Conservation (phyloP, 1,140 invertebrate species). For the Megalonaias nervosa region DNA sequence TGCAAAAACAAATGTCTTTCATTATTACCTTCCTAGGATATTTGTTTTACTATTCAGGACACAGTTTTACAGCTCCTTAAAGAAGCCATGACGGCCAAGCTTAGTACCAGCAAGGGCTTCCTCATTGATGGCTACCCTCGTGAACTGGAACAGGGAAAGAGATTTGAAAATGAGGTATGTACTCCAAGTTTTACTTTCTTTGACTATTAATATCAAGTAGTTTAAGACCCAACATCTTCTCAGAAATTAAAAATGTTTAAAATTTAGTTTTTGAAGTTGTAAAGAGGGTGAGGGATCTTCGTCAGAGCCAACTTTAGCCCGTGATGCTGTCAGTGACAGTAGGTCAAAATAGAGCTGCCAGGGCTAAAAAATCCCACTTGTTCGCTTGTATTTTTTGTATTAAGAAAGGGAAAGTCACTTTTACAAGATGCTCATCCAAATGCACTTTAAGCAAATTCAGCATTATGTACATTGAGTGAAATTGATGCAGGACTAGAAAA, state of each 20-base stretch:
- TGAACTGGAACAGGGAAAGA: constrained; percentile 86
- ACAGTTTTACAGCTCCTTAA: constrained; percentile 68
- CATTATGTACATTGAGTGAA: not conserved
- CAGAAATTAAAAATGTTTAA: no score
- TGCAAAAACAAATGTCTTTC: constrained; percentile 8
- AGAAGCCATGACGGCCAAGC: constrained; percentile 68
- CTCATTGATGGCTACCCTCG: constrained; percentile 93
- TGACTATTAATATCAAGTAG: not conserved
- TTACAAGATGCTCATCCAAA: no score
- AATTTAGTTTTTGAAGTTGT: no score
- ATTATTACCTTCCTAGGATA: not conserved
- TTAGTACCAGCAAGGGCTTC: constrained; percentile 76
- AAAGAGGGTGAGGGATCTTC: no score
- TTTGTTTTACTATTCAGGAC: constrained; percentile 48
- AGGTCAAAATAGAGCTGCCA: no score
- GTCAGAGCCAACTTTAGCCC: no score
- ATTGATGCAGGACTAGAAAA: no score
- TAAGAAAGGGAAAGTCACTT: no score
- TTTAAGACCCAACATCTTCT: not conserved
- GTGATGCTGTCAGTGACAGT: no score
- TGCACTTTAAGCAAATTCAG: no score
- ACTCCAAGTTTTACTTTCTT: not conserved
- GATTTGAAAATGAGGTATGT: constrained; percentile 87
- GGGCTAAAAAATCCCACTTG: no score
- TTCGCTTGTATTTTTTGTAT: no score